phyloP scores from a whole-genome alignment of 1,140 invertebrate genomes.

The Sycobia sp. region DNA sequence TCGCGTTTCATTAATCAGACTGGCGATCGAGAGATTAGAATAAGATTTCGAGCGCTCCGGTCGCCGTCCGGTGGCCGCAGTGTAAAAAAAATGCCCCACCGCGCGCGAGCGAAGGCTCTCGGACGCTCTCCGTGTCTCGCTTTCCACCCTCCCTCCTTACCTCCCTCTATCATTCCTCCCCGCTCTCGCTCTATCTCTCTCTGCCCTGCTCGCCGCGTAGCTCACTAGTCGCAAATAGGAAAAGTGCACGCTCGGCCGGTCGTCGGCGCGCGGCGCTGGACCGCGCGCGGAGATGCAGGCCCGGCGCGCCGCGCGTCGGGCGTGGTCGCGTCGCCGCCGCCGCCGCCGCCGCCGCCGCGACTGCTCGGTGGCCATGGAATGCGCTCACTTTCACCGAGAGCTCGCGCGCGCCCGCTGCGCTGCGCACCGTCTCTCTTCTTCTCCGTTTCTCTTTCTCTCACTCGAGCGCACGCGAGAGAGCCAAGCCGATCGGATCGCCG shows the following conservation, averaged over 20 bases:
- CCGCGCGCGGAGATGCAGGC: conserved; percentile 41
- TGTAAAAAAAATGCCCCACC: background rate
- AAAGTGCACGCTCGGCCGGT: conserved; percentile 30
- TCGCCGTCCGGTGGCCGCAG: too few species aligned
- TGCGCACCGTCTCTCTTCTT: conserved; percentile 1
- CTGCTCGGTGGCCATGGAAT: conserved; percentile 60
- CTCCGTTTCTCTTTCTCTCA: too few species aligned
- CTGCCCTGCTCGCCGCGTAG: background rate
- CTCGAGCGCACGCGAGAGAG: too few species aligned
- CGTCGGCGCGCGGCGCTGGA: conserved; percentile 4
- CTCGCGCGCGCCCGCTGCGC: background rate
- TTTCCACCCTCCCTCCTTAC: too few species aligned
- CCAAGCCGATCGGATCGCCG: conserved; percentile 13
- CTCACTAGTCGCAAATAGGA: conserved; percentile 10
- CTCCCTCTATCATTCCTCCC: too few species aligned
- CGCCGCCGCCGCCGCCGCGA: conserved; percentile 28
- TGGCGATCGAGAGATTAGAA: background rate
- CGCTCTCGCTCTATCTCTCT: too few species aligned
- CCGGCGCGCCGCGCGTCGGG: conserved; percentile 23
- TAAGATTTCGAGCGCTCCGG: too few species aligned
- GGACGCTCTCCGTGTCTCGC: too few species aligned
- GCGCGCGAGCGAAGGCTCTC: background rate
- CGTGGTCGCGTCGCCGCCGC: conserved; percentile 44
- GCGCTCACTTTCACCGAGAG: conserved; percentile 61
- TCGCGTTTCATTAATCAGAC: conserved; percentile 19